Evolutionary conservation across 2,888 invertebrate genomes (phyloP), one percentile per base, ranked within the genome.

Genomic region (Osmoderma eremita): DNA sequence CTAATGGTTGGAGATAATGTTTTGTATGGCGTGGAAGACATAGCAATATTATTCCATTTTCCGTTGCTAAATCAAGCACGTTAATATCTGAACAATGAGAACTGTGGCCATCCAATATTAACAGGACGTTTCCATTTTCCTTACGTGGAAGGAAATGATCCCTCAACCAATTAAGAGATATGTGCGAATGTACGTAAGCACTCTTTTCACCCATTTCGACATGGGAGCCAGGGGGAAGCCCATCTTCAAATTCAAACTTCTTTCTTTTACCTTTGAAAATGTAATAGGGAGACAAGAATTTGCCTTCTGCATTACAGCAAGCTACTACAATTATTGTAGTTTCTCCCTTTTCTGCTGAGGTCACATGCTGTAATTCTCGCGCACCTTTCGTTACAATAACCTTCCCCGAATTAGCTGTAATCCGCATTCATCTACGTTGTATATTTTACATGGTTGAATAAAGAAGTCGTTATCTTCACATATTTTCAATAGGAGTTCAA

Each of bases 231-330:
- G 71, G 69, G 3, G 72, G 71, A 63, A 74, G 69, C 20, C 73
- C 72, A 61, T 76, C 75, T 48, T 68, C 63, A 63, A 73, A 76
- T 65, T 78, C 74, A 10, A 49, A 22, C 51, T 74, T 76, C 53
- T 72, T 65, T 63, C 73, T 73, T 67, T 76, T 75, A 2, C 77
- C 76, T 70, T 77, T 75, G 45, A 77, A 69, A 51, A 78, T 70
- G 13, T 72, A 68, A 22, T 67, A 71, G 4, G 76, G 75, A 3
- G 77, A 76, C 17, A 78, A 49, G 24, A 76, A 77, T 18, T 36
- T 61, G 13, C 78, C 78, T 67, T 75, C 74, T 6, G 77, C 80
- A 72, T 77, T 81, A 67, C 77, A 79, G 65, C 78, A 79, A 2
- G 74, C 76, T 15, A 78, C 72, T 4, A 80, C 48, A 1, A 76